Base-by-base conservation (phyloP, 2,797 vertebrate species). In the Amphiprion clarkii region DNA sequence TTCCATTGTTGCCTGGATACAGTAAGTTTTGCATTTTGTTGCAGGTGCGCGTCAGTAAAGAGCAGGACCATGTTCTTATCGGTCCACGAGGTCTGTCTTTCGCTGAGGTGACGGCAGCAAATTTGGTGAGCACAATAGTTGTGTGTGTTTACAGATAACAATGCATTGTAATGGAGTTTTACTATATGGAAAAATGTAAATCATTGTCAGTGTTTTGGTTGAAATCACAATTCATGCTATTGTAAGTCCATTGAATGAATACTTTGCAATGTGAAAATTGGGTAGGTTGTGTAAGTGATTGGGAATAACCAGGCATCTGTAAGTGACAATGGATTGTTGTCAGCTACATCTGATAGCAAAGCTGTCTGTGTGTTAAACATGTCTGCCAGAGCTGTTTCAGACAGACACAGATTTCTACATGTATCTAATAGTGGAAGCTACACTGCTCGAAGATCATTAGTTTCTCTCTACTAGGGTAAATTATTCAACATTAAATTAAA, bases 11-110 rank as follows among this genome's bases (percentile, higher is more conserved):
- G 17, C 29, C 12, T 9, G 11, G 9, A 39, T 13, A 29, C 58
- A 33, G 1, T 67, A 12, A 0, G 3, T 13, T 66, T 58, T 23
- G 19, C 12, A 39, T 56, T 82, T 53, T 66, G 23, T 69, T 58
- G 31, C 69, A 99, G 98, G 95, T 98, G 66, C 95, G 97, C 82
- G 96, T 99, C 81, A 98, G 95, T 93, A 98, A 98, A 93, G 98
- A 99, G 71, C 97, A 97, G 84, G 97, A 99, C 82, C 98, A 99
- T 80, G 92, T 99, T 91, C 95, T 99, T 23, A 96, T 99, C 81
- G 95, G 97, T 91, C 98, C 98, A 76, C 95, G 93, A 90, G 98
- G 98, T 83, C 94, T 99, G 71, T 97, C 97, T 13, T 99, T 98
- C 88, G 93, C 96, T 67, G 98, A 99, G 92, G 98, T 97, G 71